Evolutionary conservation across 2,797 vertebrate genomes (phyloP), one percentile per base, ranked within the genome.

Genomic region (Cygnus olor): DNA sequence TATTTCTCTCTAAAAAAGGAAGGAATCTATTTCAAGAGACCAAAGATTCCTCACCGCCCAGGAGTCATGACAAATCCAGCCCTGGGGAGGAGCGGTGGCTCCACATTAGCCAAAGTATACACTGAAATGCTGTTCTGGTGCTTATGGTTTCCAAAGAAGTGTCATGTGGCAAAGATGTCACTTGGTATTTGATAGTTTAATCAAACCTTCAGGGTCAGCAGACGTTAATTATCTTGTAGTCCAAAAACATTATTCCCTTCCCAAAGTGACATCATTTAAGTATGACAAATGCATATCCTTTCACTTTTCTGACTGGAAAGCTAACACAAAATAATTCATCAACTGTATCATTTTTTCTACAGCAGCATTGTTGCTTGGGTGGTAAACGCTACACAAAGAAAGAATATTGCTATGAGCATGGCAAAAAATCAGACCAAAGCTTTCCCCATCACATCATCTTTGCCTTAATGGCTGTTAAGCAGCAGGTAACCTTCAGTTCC

Each of bases 111-210:
- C 90, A 95, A 96, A 96, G 47, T 93, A 96, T 56, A 96, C 93
- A 92, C 58, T 72, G 76, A 94, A 97, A 92, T 70, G 84, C 79
- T 90, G 90, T 79, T 95, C 90, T 93, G 90, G 84, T 94, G 78
- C 72, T 85, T 66, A 69, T 0, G 20, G 79, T 65, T 93, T 96
- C 95, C 95, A 96, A 96, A 94, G 34, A 96, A 95, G 80, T 93
- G 81, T 95, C 94, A 88, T 76, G 69, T 85, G 89, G 74, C 76
- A 85, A 94, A 87, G 96, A 89, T 94, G 94, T 95, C 95, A 89
- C 94, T 96, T 93, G 84, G 84, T 97, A 89, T 76, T 91, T 94
- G 94, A 94, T 80, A 83, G 81, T 71, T 95, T 95, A 92, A 96
- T 95, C 94, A 96, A 96, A 90, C 45, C 86, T 76, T 93, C 45